Evolutionary conservation across 1,140 invertebrate genomes (phyloP), one percentile per base, ranked within the genome.

Genomic region (Eumaeus atala): DNA sequence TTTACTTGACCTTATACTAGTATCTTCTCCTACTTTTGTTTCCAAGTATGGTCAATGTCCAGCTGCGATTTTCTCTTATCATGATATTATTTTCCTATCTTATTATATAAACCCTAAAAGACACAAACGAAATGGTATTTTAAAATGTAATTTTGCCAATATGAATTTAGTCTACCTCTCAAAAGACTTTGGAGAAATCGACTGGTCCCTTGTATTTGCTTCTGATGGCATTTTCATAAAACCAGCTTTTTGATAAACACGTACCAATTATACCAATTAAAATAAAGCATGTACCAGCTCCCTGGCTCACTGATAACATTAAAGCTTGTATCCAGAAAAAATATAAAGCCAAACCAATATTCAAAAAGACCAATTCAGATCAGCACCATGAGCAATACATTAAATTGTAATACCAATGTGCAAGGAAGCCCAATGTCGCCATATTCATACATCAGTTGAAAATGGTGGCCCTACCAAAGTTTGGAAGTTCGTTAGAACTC

Each of bases 11-110:
- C 34, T 61, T n/a, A 48, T 47, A 5, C 36, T 61, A 14, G 59
- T 61, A 10, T 50, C 50, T 17, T 54, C 51, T 10, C 33, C 38
- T 21, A 3, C 33, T 9, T 17, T 21, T 18, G 61, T 51, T 2
- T 10, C 42, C 10, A 48, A 53, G 10, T 52, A 62, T 21, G 61
- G 61, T 10, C 61, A 63, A 38, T 54, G 12, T 42, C 17, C 51
- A 33, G 56, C 61, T 47, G 50, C 56, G 12, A 52, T 52, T 16
- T 59, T 63, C 49, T 59, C 61, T 18, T 59, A 59, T 48, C 57
- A 63, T 34, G 54, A 59, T 38, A 16, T 63, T 9, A 33, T 63
- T 11, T 62, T 42, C 34, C 28, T 62, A 4, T 58, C 61, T 38
- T 47, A 47, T 38, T 12, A 9, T 12, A n/a, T 38, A 38, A 38